These are phyloP conservation scores for Xenentodon cancila DNA, from an alignment of 2,797 vertebrate genomes.

Conservation along the genomic window DNA sequence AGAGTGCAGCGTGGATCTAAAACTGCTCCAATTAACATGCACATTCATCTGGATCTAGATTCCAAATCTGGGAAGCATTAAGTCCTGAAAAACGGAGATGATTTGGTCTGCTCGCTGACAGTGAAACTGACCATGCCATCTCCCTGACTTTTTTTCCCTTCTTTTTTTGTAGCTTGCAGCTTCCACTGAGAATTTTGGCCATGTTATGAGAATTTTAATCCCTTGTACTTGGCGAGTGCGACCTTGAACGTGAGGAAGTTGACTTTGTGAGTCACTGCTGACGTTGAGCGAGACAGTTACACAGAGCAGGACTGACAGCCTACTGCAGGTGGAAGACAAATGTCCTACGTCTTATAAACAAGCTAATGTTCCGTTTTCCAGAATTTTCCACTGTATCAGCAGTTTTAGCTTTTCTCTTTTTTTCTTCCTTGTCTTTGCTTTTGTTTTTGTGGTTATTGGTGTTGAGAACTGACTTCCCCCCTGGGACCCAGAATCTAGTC, in stretches of 20 bases:
- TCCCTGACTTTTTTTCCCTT: constrained; percentile 9
- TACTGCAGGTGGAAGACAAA: constrained; percentile 32
- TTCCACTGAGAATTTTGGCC: constrained; percentile 39
- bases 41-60: constrained; percentile 39
- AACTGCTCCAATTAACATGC: constrained; percentile 31
- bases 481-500: not conserved
- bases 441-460: not conserved
- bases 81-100: constrained; percentile 32
- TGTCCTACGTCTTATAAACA: constrained; percentile 1
- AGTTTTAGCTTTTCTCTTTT: constrained; percentile 2
- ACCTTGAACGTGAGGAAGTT: constrained; percentile 37
- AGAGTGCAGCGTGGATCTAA: constrained; percentile 12
- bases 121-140: constrained; percentile 42
- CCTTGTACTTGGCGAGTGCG: no score
- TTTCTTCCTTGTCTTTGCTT: no score
- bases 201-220: constrained; percentile 28
- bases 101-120: constrained; percentile 39
- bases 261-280: constrained; percentile 15
- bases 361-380: constrained; percentile 8
- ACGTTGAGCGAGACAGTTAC: constrained; percentile 39
- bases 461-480: not conserved
- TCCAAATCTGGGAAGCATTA: constrained; percentile 62
- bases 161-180: constrained; percentile 20
- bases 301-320: constrained; percentile 35
- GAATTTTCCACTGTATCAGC: constrained; percentile 15